Conservation (phyloP, 2,113 vertebrate genomes). For the Psilopogon haemacephalus region DNA sequence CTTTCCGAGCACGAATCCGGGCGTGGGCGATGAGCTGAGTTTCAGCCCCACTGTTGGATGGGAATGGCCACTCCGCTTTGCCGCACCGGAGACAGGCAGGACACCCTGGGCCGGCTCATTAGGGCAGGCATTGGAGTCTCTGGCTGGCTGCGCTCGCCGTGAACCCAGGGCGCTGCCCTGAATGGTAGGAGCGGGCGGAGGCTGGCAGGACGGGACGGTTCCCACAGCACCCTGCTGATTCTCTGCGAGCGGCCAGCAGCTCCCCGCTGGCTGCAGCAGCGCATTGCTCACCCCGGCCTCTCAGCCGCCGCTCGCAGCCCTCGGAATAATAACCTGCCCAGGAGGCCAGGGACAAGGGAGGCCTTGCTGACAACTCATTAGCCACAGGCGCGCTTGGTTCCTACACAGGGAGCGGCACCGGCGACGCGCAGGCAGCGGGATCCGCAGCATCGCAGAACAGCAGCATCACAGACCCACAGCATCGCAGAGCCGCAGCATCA, state of each 20-base stretch:
- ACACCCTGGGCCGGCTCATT: slow-evolving; percentile 51
- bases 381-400: slow-evolving; percentile 34
- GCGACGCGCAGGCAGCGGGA: background rate
- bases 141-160: slow-evolving; percentile 41
- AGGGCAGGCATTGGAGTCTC: slow-evolving; percentile 62
- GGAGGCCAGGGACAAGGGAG: slow-evolving; percentile 45
- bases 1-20: slow-evolving; percentile 47
- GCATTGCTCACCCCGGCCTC: slow-evolving; percentile 66
- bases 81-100: slow-evolving; percentile 61
- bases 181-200: slow-evolving; percentile 60
- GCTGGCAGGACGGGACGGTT: slow-evolving; percentile 64
- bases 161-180: slow-evolving; percentile 44
- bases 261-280: slow-evolving; percentile 66
- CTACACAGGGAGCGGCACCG: background rate
- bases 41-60: slow-evolving; percentile 63
- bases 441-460: no score
- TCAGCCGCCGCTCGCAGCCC: slow-evolving; percentile 73
- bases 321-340: slow-evolving; percentile 72
- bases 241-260: slow-evolving; percentile 66
- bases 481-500: no score
- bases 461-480: no score
- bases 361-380: slow-evolving; percentile 67
- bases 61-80: slow-evolving; percentile 63
- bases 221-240: slow-evolving; percentile 74
- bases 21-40: slow-evolving; percentile 55